phyloP scores from a whole-genome alignment of 1,140 invertebrate genomes.

The Bicyclus anynana region DNA sequence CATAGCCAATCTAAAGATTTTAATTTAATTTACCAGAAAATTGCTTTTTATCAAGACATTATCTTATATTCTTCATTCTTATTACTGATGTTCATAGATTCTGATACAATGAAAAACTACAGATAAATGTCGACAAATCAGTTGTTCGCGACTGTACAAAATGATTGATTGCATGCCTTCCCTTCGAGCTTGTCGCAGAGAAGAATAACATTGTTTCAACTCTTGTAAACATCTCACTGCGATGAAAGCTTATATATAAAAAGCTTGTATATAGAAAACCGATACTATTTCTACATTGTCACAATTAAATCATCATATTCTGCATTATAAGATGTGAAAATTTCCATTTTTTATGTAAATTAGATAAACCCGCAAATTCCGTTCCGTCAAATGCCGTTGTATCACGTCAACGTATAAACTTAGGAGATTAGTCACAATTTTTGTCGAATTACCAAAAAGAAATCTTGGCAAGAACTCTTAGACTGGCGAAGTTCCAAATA shows the following conservation, averaged over 20 bases:
- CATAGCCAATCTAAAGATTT: no score
- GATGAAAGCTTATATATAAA: conserved; percentile 57
- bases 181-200: conserved; percentile 53
- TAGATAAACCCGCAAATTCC: no score
- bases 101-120: conserved; percentile 9
- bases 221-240: conserved; percentile 63
- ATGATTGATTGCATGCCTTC: conserved; percentile 34
- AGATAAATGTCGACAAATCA: conserved; percentile 15
- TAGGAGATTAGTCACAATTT: conserved; percentile 29
- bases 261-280: conserved; percentile 17
- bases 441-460: conserved; percentile 29
- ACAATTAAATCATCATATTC: no score
- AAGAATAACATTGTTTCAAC: conserved; percentile 71
- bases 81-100: background rate
- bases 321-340: no score
- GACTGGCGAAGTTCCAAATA: conserved; percentile 33
- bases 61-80: no score
- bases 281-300: background rate
- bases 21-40: no score
- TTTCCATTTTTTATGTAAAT: no score
- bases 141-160: background rate
- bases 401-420: conserved; percentile 1
- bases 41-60: no score
- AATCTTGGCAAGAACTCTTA: conserved; percentile 29
- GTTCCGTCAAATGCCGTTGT: no score